Evolutionary conservation across 2,113 vertebrate genomes (phyloP), one percentile per base, ranked within the genome.

Genomic region (Callionymus lyra): DNA sequence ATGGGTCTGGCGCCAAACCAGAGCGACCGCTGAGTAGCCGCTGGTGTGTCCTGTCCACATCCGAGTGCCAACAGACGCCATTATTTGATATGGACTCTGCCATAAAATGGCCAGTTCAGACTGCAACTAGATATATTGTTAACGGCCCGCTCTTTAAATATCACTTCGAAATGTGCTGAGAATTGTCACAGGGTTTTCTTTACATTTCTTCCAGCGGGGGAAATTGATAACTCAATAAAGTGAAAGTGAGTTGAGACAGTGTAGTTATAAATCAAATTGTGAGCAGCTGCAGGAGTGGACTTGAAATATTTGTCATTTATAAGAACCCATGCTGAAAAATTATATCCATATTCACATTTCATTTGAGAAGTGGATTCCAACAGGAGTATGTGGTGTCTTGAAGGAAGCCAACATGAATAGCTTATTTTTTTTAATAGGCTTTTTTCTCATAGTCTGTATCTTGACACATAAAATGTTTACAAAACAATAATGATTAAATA

Each of bases 81-180:
- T 64, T 71, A 75, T 75, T 68, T 75, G 70, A 82, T 77, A 78
- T 50, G 64, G 53, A 17, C 48, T 56, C 51, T 9, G 72, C 59
- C 66, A 69, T 80, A 82, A 78, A 82, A 82, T 21, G 35, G 16
- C 39, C 38, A 57, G 13, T 56, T 59, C 50, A 34, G 58, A 39
- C 50, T 68, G 76, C 74, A 81, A 84, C 73, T 64, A 68, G 80
- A 84, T 83, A 80, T 70, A 76, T 81, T 80, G 75, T 85, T 82
- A 82, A 83, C 50, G 67, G 62, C 47, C 63, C 35, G 45, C 57
- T 51, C 63, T 69, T 50, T 57, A 61, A 70, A 63, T 61, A 59
- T 64, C 70, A 52, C 52, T 39, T 37, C 39, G 50, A 12, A 42
- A 47, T 63, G 58, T 40, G 58, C 61, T 63, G 55, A 50, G 54